Evolutionary conservation across 2,797 vertebrate species (phyloP), one percentile per base, ranked within the genome.

Genomic region (Atherinosoma microstoma): DNA sequence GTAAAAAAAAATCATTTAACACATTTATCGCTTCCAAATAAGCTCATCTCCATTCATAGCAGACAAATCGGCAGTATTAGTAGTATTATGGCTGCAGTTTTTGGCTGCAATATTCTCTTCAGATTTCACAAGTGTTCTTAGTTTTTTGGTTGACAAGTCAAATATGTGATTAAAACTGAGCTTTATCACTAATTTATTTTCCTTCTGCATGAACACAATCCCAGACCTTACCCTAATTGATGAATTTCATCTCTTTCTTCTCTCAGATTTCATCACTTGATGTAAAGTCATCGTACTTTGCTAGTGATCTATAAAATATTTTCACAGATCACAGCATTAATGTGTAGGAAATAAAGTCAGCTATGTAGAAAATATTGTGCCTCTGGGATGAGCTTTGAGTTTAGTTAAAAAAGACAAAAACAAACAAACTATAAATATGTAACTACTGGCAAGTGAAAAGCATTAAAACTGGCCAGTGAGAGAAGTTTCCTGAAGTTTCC

Each of bases 11-110:
- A 42, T 42, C 40, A 42, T 42, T 40, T 65, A 54, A 58, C 32
- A 49, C 54, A 22, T 75, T 49, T 67, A 40, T 71, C 24, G 58
- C 63, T 54, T 51, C 58, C 70, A 42, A 42, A n/a, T 66, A 6
- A 67, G 34, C 30, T 60, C 18, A 42, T 58, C 60, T 12, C 42
- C 5, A 2, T 18, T 45, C 18, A 2, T 45, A 20, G 18, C 4
- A 45, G 20, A 45, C 36, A 38, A 38, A 13, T 38, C 36, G 13
- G 36, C 36, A 38, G 2, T 27, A 27, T 27, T 27, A 27, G 24
- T 27, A 38, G 36, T 38, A 3, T 13, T 38, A 13, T 38, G 13
- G 36, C 11, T 36, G 11, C 35, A 36, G 13, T 38, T 38, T 38
- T 13, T 38, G 13, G 36, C 11, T 36, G 11, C 35, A 36, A 10